Conservation (phyloP, 2,888 invertebrate species). For the Polyommatus iphigenia region DNA sequence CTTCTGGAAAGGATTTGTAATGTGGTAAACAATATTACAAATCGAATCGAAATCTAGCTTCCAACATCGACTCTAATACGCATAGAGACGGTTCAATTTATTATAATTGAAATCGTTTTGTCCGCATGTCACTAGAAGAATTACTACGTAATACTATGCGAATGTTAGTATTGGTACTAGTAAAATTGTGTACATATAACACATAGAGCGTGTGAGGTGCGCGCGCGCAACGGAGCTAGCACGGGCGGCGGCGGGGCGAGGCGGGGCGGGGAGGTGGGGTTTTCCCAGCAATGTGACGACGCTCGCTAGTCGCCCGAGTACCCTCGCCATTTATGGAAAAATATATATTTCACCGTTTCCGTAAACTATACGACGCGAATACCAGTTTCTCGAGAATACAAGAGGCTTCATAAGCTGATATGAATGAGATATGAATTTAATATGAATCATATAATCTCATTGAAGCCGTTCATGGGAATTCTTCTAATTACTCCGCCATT, state of each 20-base stretch:
- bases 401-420: neutral
- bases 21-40: conserved; percentile 26
- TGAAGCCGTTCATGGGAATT: neutral
- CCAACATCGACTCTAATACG: neutral
- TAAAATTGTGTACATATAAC: conserved; percentile 29
- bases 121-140: neutral
- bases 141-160: conserved; percentile 1
- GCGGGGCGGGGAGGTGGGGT: conserved; percentile 57
- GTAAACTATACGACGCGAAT: conserved; percentile 41
- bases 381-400: conserved; percentile 22
- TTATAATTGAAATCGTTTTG: neutral
- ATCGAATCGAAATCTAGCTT: neutral
- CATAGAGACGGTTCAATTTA: conserved; percentile 1
- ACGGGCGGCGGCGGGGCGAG: conserved; percentile 42
- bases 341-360: conserved; percentile 60
- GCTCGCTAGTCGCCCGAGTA: conserved; percentile 47
- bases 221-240: conserved; percentile 37
- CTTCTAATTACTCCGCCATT: neutral
- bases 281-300: conserved; percentile 73
- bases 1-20: conserved; percentile 13
- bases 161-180: conserved; percentile 28
- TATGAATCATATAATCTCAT: neutral
- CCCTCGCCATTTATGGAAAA: conserved; percentile 64
- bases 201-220: conserved; percentile 33
- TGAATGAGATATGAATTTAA: conserved; percentile 14